Evolutionary conservation across 2,797 vertebrate species (phyloP).

Genomic region (Poeciliopsis paucimaculata): DNA sequence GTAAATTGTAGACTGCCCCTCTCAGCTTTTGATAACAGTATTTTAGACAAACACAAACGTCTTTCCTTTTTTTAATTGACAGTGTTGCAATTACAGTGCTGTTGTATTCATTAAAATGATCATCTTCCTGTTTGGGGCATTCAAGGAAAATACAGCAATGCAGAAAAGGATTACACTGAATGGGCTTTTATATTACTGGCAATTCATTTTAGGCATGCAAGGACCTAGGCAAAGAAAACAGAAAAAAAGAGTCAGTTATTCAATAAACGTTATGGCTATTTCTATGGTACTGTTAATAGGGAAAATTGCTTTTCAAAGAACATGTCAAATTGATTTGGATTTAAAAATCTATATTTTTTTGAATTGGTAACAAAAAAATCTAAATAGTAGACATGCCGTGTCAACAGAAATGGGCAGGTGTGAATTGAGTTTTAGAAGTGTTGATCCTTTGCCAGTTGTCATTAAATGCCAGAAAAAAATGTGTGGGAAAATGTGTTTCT

Average conservation of each 20-base stretch:
- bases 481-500: not conserved
- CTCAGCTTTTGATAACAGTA: conserved; percentile 4
- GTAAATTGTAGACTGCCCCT: not conserved
- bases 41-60: not conserved
- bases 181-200: conserved; percentile 15
- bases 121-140: conserved; percentile 34
- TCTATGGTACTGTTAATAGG: not conserved
- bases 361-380: not conserved
- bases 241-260: conserved; percentile 8
- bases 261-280: conserved; percentile 14
- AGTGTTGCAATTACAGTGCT: conserved; percentile 16
- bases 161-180: conserved; percentile 6
- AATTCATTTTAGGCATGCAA: conserved; percentile 18
- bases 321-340: not conserved
- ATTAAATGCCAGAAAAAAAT: not conserved
- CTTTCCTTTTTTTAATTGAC: conserved; percentile 8
- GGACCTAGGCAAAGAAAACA: not conserved
- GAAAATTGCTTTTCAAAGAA: conserved; percentile 17
- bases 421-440: not conserved
- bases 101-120: conserved; percentile 12
- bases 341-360: not conserved
- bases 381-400: not conserved
- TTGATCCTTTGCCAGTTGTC: not conserved
- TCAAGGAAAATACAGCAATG: conserved; percentile 18
- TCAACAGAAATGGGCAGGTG: not conserved